These are phyloP conservation scores for Potamarius usumacintae DNA, from an alignment of 2,113 vertebrate species.

Conservation along the genomic window DNA sequence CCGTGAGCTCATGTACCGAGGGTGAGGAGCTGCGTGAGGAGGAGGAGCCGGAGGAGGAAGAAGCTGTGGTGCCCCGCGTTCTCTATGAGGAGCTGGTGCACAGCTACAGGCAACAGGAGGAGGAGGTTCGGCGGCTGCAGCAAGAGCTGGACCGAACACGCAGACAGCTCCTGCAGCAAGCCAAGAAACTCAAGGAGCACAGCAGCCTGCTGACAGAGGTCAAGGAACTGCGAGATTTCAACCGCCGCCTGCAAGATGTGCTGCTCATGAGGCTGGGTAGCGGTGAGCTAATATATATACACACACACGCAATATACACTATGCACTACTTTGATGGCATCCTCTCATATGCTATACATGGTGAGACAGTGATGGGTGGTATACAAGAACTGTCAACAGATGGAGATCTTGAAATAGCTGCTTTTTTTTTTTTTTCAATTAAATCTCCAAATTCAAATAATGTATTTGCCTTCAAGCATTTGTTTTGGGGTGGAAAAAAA, in stretches of 20 bases:
- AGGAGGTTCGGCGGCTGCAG: conserved; percentile 95
- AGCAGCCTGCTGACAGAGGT: conserved; percentile 94
- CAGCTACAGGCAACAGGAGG: conserved; percentile 96
- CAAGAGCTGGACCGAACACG: conserved; percentile 96
- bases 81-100: conserved; percentile 95
- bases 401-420: not conserved
- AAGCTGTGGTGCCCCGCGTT: conserved; percentile 87
- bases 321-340: not conserved
- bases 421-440: not conserved
- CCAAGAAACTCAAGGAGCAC: conserved; percentile 97
- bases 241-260: conserved; percentile 95
- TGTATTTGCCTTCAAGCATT: not conserved
- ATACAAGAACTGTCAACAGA: not conserved
- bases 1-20: conserved; percentile 74
- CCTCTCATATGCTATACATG: not conserved
- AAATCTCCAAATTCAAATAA: not conserved
- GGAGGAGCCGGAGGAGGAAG: conserved; percentile 71
- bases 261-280: conserved; percentile 95
- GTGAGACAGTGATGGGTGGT: not conserved
- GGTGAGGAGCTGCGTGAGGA: conserved; percentile 76
- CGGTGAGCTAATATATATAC: conserved; percentile 74
- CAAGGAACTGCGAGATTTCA: conserved; percentile 98
- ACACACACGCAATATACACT: conserved; percentile 4
- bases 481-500: not conserved
- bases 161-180: conserved; percentile 94